Base-by-base conservation (phyloP, 2,797 vertebrate species). In the Ceyx erithaca region DNA sequence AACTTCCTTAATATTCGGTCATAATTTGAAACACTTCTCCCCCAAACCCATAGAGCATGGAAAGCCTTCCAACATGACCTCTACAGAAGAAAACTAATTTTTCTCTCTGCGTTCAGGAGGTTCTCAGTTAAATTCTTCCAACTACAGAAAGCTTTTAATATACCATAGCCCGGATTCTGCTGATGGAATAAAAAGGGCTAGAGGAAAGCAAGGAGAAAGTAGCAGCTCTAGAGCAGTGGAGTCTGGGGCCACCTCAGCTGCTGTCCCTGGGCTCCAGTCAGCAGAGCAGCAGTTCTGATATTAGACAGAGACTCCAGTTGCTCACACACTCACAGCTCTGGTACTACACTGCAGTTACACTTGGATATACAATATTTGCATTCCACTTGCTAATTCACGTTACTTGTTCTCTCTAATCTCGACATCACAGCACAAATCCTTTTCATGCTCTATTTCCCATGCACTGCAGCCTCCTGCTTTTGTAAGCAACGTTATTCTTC, bases 391-490 rank as follows among this genome's bases (percentile, higher is more conserved):
- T 96, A 96, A 97, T 95, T 92, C 91, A 75, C 23, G 59, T 67
- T 91, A 90, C 90, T 87, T 95, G 94, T 93, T 96, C 85, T 93
- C 87, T 91, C 94, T 95, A 96, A 97, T 97, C 94, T 95, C 87
- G 17, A 94, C 94, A 97, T 97, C 97, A 92, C 82, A 93, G 95
- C 91, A 93, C 89, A 96, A 96, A 97, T 94, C 79, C 93, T 95
- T 97, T 96, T 94, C 94, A 96, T 73, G 96, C 96, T 97, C 96
- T 94, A 89, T 92, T 98, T 96, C 95, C 96, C 92, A 58, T 41
- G 75, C 63, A 83, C 62, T 40, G 23, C 81, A 94, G 84, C 84
- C 90, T 91, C 93, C 70, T 89, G 51, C 48, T 71, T 92, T 92
- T 71, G 46, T 77, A 96, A 95, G 90, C 95, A 97, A 85, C 89